Conservation (phyloP, 2,888 invertebrate species). For the Lasioglossum leucozonium region DNA sequence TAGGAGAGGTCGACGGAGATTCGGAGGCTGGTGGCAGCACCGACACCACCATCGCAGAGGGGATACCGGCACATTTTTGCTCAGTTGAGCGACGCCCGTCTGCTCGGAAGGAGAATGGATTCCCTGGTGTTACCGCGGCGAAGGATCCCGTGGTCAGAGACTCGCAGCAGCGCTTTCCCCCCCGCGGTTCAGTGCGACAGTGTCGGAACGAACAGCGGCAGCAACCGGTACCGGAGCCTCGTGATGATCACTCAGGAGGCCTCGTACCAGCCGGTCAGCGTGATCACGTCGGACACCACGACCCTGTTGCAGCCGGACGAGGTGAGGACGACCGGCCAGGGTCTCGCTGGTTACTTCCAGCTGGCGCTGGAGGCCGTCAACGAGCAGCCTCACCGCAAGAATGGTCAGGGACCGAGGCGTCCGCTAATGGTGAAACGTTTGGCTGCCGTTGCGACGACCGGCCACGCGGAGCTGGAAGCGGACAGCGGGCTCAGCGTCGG, state of each 20-base stretch:
- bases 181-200: constrained; percentile 40
- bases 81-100: constrained; percentile 84
- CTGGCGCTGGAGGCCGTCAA: constrained; percentile 83
- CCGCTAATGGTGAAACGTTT: constrained; percentile 80
- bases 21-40: constrained; percentile 71
- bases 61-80: constrained; percentile 81
- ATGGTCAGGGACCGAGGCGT: constrained; percentile 75
- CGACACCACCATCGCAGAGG: constrained; percentile 56
- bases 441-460: constrained; percentile 26
- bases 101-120: constrained; percentile 81
- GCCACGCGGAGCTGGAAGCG: constrained; percentile 75
- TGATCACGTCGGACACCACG: constrained; percentile 91
- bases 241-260: constrained; percentile 94
- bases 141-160: constrained; percentile 79
- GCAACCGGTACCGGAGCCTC: constrained; percentile 91
- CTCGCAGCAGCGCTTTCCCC: constrained; percentile 52
- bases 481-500: constrained; percentile 82
- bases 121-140: constrained; percentile 82
- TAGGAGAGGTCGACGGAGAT: constrained; percentile 64
- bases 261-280: constrained; percentile 88
- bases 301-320: constrained; percentile 87
- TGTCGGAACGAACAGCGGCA: constrained; percentile 41
- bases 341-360: constrained; percentile 84
- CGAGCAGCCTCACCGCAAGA: constrained; percentile 74
- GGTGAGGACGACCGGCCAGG: constrained; percentile 87